Evolutionary conservation across 2,113 vertebrate genomes (phyloP).

Genomic region (Psittacula cyanocephala): DNA sequence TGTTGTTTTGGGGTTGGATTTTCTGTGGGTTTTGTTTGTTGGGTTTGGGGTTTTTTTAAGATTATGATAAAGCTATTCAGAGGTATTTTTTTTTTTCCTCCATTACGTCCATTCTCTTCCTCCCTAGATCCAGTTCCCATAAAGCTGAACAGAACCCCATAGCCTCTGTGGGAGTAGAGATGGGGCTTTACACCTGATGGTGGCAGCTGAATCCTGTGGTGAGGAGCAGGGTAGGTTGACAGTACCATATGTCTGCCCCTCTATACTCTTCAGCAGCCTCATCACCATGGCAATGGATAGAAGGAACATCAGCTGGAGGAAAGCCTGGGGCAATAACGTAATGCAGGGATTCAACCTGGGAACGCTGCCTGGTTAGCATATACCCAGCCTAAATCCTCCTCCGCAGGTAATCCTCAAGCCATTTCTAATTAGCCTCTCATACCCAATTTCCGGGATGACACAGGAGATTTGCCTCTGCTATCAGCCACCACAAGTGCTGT

Average conservation of each 20-base stretch:
- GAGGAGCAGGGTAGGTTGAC: background rate
- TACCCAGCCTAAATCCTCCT: background rate
- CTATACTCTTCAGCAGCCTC: background rate
- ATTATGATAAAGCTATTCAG: background rate
- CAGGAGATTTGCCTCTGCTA: background rate
- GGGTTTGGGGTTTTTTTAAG: background rate
- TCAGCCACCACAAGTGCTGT: background rate
- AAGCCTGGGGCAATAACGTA: background rate
- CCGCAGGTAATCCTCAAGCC: background rate
- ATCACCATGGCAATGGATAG: background rate
- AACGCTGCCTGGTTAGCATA: accelerated
- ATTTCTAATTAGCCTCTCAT: background rate
- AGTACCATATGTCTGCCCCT: background rate
- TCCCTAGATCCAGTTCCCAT: background rate
- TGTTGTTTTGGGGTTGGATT: background rate
- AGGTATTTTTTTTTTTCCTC: background rate
- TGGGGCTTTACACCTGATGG: background rate
- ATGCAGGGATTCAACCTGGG: background rate
- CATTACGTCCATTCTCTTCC: background rate
- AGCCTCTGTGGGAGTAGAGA: background rate
- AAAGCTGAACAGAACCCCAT: background rate
- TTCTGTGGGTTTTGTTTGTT: background rate
- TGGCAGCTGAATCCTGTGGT: background rate
- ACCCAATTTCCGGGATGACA: background rate
- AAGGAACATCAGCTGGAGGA: background rate